Percentiles rank a stretch among this genome's conserved stretches.
Evolutionary conservation across 2,797 vertebrate genomes (phyloP).

Genomic region (Micromesistius poutassou): DNA sequence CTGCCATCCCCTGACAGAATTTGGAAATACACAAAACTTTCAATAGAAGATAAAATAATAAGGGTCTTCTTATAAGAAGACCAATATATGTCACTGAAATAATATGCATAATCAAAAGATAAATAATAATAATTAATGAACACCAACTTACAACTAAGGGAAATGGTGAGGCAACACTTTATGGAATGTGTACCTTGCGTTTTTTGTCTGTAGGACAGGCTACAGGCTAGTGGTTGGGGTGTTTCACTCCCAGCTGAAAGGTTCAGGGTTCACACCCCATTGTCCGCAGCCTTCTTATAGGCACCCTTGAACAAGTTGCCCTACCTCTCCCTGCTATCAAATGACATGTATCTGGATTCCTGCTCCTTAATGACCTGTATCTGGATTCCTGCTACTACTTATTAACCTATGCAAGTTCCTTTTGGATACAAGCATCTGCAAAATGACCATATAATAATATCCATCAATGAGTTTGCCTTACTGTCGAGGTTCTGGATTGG

Average conservation of each 20-base stretch:
- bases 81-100: not conserved
- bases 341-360: not conserved
- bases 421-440: not conserved
- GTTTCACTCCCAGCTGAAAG: not conserved
- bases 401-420: too few species aligned
- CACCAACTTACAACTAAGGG: not conserved
- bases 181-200: not conserved
- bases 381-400: not conserved
- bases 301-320: not conserved
- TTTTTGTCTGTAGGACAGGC: not conserved
- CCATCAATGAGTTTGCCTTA: slow-evolving; percentile 45
- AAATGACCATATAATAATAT: not conserved
- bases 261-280: not conserved
- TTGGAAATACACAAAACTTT: slow-evolving; percentile 35
- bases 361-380: not conserved
- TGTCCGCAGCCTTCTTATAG: not conserved
- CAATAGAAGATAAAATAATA: not conserved
- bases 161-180: not conserved
- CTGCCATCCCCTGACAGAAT: slow-evolving; percentile 49
- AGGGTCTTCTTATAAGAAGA: not conserved
- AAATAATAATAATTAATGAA: not conserved
- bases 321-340: not conserved
- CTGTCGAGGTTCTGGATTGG: slow-evolving; percentile 80
- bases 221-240: not conserved
- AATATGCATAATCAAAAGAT: not conserved